phyloP scores from a whole-genome alignment of 2,888 invertebrate species.

The Parasteatoda lunata region DNA sequence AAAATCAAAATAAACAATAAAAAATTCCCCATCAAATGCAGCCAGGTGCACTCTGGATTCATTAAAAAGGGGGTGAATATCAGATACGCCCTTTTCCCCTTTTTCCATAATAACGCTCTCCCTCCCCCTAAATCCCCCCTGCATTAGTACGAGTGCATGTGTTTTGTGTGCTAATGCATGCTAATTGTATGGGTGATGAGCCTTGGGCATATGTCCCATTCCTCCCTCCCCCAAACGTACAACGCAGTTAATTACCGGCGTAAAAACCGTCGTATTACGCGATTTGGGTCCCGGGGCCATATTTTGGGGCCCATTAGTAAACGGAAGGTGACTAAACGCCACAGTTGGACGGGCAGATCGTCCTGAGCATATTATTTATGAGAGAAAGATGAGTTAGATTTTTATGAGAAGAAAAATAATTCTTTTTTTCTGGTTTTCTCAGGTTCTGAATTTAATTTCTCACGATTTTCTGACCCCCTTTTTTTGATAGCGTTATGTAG shows the following conservation, averaged over 20 bases:
- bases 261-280: slow-evolving; percentile 65
- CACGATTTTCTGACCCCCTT: background rate
- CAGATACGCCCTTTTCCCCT: slow-evolving; percentile 16
- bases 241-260: slow-evolving; percentile 56
- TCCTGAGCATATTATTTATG: background rate
- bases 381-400: background rate
- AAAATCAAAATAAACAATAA: background rate
- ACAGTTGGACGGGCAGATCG: slow-evolving; percentile 11
- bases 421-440: background rate
- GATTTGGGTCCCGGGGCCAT: slow-evolving; percentile 24
- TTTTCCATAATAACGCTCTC: slow-evolving; percentile 33
- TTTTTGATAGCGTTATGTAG: background rate
- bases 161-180: slow-evolving; percentile 65
- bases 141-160: slow-evolving; percentile 23
- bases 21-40: slow-evolving; percentile 38
- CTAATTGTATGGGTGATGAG: slow-evolving; percentile 67
- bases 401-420: background rate
- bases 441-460: background rate
- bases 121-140: slow-evolving; percentile 6
- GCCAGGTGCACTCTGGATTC: slow-evolving; percentile 55
- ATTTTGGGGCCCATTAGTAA: slow-evolving; percentile 64
- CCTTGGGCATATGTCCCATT: slow-evolving; percentile 29
- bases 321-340: slow-evolving; percentile 51
- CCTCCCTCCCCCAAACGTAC: background rate
- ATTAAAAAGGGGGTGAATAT: slow-evolving; percentile 14